Evolutionary conservation across 2,888 invertebrate species (phyloP).

Genomic region (Cryptocheilus praepositus): DNA sequence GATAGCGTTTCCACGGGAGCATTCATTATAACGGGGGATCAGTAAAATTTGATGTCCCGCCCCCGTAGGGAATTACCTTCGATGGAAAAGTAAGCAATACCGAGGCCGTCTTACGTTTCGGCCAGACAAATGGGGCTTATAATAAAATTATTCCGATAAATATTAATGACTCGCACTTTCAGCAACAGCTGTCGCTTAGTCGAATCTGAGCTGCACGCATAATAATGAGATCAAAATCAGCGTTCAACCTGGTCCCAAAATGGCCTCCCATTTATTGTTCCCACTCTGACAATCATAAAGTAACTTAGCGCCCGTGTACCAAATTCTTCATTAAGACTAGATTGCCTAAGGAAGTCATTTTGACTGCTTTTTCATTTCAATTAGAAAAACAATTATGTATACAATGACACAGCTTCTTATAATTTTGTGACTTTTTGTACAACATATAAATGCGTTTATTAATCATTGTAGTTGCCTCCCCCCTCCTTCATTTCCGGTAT

Average conservation of each 20-base stretch:
- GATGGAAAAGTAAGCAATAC: slow-evolving; percentile 17
- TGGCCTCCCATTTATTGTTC: not conserved
- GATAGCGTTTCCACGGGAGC: not conserved
- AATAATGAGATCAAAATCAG: slow-evolving; percentile 14
- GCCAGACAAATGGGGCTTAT: slow-evolving; percentile 25
- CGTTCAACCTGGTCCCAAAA: slow-evolving; percentile 3
- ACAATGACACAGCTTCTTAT: no score
- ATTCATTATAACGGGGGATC: slow-evolving; percentile 25
- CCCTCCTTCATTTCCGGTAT: no score
- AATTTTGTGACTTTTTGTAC: no score
- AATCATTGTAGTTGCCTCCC: no score
- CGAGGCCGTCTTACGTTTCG: slow-evolving; percentile 1
- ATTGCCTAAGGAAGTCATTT: no score
- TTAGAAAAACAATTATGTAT: no score
- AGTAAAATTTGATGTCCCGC: slow-evolving; percentile 28
- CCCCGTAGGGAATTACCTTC: not conserved
- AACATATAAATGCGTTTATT: no score
- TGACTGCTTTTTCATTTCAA: no score
- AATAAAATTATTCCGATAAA: slow-evolving; percentile 33
- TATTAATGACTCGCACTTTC: slow-evolving; percentile 25
- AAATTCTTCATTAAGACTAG: no score
- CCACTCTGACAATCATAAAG: no score
- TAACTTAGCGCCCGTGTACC: no score
- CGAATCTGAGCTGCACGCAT: slow-evolving; percentile 4
- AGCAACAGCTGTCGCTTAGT: slow-evolving; percentile 19